Percentiles rank a stretch among this genome's conserved stretches.
These are phyloP conservation scores for Anisognathus igniventris DNA, from an alignment of 2,797 vertebrate species.

Conservation along the genomic window DNA sequence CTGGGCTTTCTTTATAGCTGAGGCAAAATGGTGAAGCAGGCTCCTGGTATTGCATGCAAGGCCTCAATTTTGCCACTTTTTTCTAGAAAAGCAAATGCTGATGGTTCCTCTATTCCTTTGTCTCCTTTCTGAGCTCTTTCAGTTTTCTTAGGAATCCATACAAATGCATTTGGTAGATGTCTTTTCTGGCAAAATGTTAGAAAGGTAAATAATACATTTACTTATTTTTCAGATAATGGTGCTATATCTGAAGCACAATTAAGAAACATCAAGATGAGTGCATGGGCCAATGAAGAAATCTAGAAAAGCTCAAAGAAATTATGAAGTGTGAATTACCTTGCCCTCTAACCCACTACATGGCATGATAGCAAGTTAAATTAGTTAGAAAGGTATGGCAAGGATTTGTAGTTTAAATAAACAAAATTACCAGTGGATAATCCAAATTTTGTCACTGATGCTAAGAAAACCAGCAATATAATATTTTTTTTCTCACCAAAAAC, in stretches of 20 bases:
- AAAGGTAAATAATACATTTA: background rate
- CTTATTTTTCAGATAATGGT: background rate
- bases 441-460: background rate
- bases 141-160: background rate
- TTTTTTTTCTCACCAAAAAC: background rate
- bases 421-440: background rate
- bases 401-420: background rate
- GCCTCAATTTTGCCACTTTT: background rate
- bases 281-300: background rate
- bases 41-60: background rate
- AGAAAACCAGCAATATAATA: background rate
- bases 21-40: background rate
- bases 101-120: background rate
- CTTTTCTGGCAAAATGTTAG: background rate
- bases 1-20: background rate
- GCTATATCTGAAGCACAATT: background rate
- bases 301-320: background rate
- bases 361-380: background rate
- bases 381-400: background rate
- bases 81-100: background rate
- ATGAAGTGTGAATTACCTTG: background rate
- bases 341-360: background rate
- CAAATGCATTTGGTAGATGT: background rate
- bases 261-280: background rate
- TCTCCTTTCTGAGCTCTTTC: background rate